A percentile compares a stretch with the other conserved stretches of the same genome.
Conservation (phyloP, 2,113 vertebrate species). For the Rutilus rutilus region DNA sequence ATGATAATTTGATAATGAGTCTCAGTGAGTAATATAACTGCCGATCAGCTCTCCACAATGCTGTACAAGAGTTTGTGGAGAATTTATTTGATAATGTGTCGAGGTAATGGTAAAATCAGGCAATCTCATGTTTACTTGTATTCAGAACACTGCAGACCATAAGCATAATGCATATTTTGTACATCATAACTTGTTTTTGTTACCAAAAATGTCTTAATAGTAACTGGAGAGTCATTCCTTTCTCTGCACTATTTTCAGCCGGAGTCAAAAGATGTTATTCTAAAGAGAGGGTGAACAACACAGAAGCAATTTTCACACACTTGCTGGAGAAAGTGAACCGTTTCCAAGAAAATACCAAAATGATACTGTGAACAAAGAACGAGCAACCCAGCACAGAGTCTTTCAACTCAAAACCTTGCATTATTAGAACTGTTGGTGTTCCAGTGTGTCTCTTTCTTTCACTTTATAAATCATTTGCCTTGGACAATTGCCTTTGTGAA, state of each 20-base stretch:
- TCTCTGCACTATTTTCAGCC: neutral
- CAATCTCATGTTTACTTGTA: neutral
- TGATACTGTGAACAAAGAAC: neutral
- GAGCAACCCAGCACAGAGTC: neutral
- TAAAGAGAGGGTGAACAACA: neutral
- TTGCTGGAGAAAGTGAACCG: neutral
- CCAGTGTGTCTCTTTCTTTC: neutral
- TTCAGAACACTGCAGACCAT: neutral
- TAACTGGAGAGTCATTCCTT: neutral
- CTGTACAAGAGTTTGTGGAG: neutral
- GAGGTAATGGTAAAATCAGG: neutral
- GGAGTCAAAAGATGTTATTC: neutral
- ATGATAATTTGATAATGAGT: slow-evolving; percentile 41
- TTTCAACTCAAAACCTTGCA: slow-evolving; percentile 11
- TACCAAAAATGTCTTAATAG: neutral
- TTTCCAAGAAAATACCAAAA: slow-evolving; percentile 14
- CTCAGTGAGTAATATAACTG: slow-evolving; percentile 19
- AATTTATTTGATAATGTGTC: neutral
- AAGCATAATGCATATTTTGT: neutral
- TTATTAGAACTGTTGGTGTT: neutral
- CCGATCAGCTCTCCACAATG: slow-evolving; percentile 6
- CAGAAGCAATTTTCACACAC: slow-evolving; percentile 19
- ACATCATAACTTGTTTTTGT: no score
- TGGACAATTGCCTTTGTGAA: neutral
- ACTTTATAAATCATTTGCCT: slow-evolving; percentile 9